These are phyloP conservation scores for Fopius arisanus DNA, from an alignment of 1,140 invertebrate species.

Conservation along the genomic window DNA sequence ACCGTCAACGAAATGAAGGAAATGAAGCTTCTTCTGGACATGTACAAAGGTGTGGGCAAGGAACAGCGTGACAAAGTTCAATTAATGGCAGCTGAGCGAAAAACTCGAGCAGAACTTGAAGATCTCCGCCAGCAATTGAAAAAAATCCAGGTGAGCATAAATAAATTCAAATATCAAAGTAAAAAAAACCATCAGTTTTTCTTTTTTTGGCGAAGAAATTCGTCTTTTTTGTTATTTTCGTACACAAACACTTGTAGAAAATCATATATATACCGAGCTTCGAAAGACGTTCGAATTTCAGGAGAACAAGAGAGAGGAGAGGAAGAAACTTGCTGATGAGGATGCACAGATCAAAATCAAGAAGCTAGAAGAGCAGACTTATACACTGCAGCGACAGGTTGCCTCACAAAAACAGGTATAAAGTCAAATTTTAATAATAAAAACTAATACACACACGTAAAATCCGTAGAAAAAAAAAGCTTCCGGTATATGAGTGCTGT, in stretches of 20 bases:
- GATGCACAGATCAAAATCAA: constrained; percentile 95
- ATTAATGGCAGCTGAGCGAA: constrained; percentile 94
- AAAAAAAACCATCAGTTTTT: background rate
- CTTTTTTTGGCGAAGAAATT: constrained; percentile 24
- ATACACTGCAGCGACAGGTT: constrained; percentile 83
- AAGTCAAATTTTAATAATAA: constrained; percentile 16
- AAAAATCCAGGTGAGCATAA: constrained; percentile 74
- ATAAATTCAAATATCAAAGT: background rate
- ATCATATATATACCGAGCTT: constrained; percentile 32
- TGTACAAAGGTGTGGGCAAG: constrained; percentile 97
- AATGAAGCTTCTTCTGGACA: constrained; percentile 93
- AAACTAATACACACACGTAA: background rate
- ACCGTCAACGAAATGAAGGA: constrained; percentile 91
- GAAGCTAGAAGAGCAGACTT: constrained; percentile 90
- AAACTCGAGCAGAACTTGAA: constrained; percentile 87
- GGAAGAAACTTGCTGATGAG: constrained; percentile 92
- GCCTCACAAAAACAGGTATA: constrained; percentile 83
- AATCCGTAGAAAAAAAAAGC: too few relatives aligned
- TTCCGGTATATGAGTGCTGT: too few relatives aligned
- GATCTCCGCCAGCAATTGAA: constrained; percentile 86
- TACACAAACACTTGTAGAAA: constrained; percentile 16
- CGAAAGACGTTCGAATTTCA: constrained; percentile 59
- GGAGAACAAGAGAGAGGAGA: constrained; percentile 91
- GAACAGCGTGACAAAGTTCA: constrained; percentile 96
- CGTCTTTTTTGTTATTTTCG: constrained; percentile 8